These are phyloP conservation scores for Drosophila sp. DNA, from an alignment of 1,140 invertebrate genomes.

Conservation along the genomic window DNA sequence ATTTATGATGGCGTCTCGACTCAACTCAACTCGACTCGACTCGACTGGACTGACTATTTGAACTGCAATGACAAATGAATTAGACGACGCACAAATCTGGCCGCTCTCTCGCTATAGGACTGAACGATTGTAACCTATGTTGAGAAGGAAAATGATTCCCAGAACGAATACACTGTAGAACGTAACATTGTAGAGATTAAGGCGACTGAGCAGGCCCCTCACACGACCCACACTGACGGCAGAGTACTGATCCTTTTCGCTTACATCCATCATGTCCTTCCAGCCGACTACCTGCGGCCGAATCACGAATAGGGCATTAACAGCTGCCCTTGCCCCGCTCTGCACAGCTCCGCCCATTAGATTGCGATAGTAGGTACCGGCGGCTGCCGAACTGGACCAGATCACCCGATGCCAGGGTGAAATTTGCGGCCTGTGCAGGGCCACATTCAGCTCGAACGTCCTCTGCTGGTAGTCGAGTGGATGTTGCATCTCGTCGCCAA, in stretches of 20 bases:
- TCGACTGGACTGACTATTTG: neutral
- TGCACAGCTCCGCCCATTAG: slow-evolving; percentile 73
- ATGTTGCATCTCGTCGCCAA: slow-evolving; percentile 60
- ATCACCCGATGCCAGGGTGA: slow-evolving; percentile 69
- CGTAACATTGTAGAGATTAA: slow-evolving; percentile 71
- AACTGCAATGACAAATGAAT: slow-evolving; percentile 35
- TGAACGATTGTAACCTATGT: slow-evolving; percentile 30
- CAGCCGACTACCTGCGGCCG: slow-evolving; percentile 72
- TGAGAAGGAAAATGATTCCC: slow-evolving; percentile 57
- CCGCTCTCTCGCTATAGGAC: neutral
- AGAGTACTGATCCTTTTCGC: slow-evolving; percentile 22
- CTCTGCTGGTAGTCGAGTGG: slow-evolving; percentile 41
- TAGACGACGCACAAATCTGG: neutral
- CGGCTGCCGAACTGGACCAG: slow-evolving; percentile 72
- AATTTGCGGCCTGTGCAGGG: slow-evolving; percentile 37
- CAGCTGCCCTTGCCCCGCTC: slow-evolving; percentile 73
- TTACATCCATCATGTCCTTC: slow-evolving; percentile 59
- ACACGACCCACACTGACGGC: neutral
- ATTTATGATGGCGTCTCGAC: slow-evolving; percentile 17
- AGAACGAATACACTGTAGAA: slow-evolving; percentile 59
- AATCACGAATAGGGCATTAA: slow-evolving; percentile 66
- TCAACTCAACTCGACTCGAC: neutral
- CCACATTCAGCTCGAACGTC: slow-evolving; percentile 42
- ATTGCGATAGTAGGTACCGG: slow-evolving; percentile 65
- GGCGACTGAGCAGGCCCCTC: slow-evolving; percentile 44